Percentiles rank a stretch among this genome's conserved stretches.
phyloP scores from a whole-genome alignment of 2,113 vertebrate genomes.

The Bubo blakistoni region DNA sequence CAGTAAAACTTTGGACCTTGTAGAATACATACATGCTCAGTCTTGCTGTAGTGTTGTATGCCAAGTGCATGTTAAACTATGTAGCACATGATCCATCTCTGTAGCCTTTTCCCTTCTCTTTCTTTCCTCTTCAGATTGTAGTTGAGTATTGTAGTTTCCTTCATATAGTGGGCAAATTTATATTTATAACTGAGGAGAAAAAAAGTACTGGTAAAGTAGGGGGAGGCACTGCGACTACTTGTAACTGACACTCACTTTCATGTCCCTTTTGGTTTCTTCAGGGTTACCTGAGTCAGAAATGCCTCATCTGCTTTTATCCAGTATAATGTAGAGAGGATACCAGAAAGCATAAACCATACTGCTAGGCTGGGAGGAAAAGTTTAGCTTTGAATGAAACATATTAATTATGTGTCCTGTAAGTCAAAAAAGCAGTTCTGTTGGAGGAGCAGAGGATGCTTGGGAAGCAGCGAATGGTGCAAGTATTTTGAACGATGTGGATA shows the following conservation, averaged over 20 bases:
- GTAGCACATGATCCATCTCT: neutral
- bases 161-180: neutral
- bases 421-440: neutral
- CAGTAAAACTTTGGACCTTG: neutral
- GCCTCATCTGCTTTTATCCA: neutral
- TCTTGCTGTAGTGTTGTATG: neutral
- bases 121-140: neutral
- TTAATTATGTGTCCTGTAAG: neutral
- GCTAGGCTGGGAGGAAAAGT: neutral
- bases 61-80: neutral
- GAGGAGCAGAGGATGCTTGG: neutral
- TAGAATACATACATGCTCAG: fast-evolving
- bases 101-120: neutral
- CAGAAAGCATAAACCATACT: neutral
- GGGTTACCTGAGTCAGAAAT: neutral
- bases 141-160: neutral
- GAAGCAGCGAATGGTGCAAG: neutral
- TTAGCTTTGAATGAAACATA: neutral
- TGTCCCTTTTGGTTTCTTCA: neutral
- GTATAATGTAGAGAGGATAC: neutral
- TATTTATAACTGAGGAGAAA: neutral
- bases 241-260: neutral
- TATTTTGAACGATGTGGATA: neutral
- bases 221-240: neutral
- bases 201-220: neutral